Conservation (phyloP, 2,113 vertebrate genomes). For the Oostethus manadensis region DNA sequence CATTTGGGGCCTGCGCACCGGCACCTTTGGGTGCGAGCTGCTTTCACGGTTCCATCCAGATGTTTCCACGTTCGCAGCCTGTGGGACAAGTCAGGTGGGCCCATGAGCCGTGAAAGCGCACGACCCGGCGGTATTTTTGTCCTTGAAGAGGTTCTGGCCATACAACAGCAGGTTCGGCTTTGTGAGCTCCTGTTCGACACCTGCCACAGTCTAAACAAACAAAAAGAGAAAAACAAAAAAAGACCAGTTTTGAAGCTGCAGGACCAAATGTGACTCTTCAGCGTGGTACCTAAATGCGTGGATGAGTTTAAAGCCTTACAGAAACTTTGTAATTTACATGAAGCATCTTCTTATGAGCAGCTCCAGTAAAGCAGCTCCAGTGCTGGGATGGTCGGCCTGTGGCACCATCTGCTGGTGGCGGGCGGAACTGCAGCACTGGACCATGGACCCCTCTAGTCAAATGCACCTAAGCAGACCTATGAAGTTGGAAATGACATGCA, state of each 20-base stretch:
- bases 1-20: constrained; percentile 15
- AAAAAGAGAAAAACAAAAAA: not conserved
- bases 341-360: not conserved
- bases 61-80: constrained; percentile 34
- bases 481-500: no score
- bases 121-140: constrained; percentile 54
- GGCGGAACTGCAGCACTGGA: constrained; percentile 4
- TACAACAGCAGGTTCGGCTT: constrained; percentile 33
- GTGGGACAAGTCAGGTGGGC: constrained; percentile 63
- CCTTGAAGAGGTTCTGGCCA: constrained; percentile 36
- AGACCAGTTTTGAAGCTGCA: not conserved
- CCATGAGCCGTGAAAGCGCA: constrained; percentile 47
- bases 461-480: no score
- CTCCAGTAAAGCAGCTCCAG: not conserved
- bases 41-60: constrained; percentile 2
- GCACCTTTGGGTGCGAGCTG: not conserved
- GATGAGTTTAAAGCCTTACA: no score
- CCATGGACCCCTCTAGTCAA: no score
- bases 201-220: constrained; percentile 4
- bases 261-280: not conserved
- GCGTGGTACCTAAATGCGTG: no score
- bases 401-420: constrained; percentile 38
- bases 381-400: constrained; percentile 6
- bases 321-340: not conserved
- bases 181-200: constrained; percentile 11